Percentiles rank a stretch among this genome's conserved stretches.
Evolutionary conservation across 2,888 invertebrate species (phyloP).

Genomic region (Spialia ferax): DNA sequence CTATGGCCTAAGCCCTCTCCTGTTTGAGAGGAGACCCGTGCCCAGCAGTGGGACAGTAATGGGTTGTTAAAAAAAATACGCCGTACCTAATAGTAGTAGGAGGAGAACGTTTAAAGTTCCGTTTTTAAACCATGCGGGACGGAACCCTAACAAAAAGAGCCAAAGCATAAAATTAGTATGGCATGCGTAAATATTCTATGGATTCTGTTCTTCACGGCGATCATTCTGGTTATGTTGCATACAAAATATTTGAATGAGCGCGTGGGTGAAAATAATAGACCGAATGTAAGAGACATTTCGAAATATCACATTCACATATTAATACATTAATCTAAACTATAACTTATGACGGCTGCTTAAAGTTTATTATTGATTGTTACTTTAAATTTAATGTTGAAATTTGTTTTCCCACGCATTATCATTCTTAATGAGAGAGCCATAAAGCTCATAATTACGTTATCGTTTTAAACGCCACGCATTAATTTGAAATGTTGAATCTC

Average conservation of each 20-base stretch:
- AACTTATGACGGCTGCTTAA: slow-evolving; percentile 16
- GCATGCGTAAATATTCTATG: slow-evolving; percentile 22
- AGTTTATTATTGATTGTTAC: slow-evolving; percentile 22
- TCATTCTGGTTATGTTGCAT: slow-evolving; percentile 54
- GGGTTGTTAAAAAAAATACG: too few species aligned
- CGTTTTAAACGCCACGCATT: slow-evolving; percentile 14
- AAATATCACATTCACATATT: slow-evolving; percentile 54
- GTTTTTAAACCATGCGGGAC: too few species aligned
- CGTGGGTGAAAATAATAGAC: slow-evolving; percentile 79
- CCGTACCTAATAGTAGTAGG: too few species aligned
- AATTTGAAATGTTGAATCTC: slow-evolving; percentile 26
- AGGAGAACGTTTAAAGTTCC: too few species aligned
- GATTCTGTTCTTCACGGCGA: slow-evolving; percentile 41
- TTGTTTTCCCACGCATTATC: slow-evolving; percentile 35
- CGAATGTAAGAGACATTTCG: slow-evolving; percentile 66
- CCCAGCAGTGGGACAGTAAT: too few species aligned
- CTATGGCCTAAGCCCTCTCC: too few species aligned
- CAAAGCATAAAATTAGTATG: slow-evolving; percentile 21
- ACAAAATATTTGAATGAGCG: slow-evolving; percentile 61
- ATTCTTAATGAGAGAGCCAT: slow-evolving; percentile 35
- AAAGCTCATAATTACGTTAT: slow-evolving; percentile 41
- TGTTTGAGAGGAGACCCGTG: too few species aligned
- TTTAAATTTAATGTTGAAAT: slow-evolving; percentile 22
- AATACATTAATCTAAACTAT: slow-evolving; percentile 20
- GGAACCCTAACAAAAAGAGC: slow-evolving; percentile 6